phyloP scores from a whole-genome alignment of 1,140 invertebrate genomes.

The Orius insidiosus region DNA sequence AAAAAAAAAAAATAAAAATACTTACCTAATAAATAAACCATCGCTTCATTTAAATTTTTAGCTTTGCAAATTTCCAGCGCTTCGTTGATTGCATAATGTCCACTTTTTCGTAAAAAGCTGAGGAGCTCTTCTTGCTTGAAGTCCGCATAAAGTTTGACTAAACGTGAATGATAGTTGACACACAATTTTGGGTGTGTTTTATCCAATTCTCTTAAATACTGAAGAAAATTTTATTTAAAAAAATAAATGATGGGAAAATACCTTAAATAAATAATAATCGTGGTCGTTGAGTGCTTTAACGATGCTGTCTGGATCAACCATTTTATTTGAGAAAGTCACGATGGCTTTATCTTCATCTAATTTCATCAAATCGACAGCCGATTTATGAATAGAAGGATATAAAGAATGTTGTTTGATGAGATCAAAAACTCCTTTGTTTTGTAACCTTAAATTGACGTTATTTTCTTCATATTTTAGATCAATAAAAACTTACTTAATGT shows the following conservation, averaged over 20 bases:
- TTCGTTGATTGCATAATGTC: slow-evolving; percentile 79
- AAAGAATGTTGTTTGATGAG: slow-evolving; percentile 83
- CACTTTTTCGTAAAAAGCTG: slow-evolving; percentile 70
- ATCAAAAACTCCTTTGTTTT: slow-evolving; percentile 78
- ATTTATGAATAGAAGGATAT: slow-evolving; percentile 58
- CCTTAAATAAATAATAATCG: slow-evolving; percentile 48
- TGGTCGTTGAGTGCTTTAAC: slow-evolving; percentile 63
- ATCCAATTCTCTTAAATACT: slow-evolving; percentile 54
- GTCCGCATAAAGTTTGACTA: slow-evolving; percentile 80
- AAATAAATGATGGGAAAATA: slow-evolving; percentile 13
- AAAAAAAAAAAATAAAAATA: too few relatives aligned
- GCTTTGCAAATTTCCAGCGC: slow-evolving; percentile 77
- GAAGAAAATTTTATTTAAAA: slow-evolving; percentile 22
- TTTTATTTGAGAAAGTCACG: slow-evolving; percentile 64
- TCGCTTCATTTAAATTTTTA: slow-evolving; percentile 67
- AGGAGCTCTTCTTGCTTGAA: slow-evolving; percentile 70
- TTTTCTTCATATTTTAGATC: too few relatives aligned
- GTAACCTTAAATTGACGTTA: slow-evolving; percentile 35
- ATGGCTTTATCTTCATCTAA: slow-evolving; percentile 74
- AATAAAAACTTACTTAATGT: slow-evolving; percentile 49
- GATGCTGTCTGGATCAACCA: slow-evolving; percentile 61
- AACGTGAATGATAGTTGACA: slow-evolving; percentile 54
- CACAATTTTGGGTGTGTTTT: slow-evolving; percentile 46
- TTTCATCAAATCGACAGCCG: slow-evolving; percentile 79
- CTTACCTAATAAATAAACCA: slow-evolving; percentile 87